Percentiles rank a stretch among this genome's conserved stretches.
phyloP scores from a whole-genome alignment of 2,797 vertebrate species.

The Carapus acus region DNA sequence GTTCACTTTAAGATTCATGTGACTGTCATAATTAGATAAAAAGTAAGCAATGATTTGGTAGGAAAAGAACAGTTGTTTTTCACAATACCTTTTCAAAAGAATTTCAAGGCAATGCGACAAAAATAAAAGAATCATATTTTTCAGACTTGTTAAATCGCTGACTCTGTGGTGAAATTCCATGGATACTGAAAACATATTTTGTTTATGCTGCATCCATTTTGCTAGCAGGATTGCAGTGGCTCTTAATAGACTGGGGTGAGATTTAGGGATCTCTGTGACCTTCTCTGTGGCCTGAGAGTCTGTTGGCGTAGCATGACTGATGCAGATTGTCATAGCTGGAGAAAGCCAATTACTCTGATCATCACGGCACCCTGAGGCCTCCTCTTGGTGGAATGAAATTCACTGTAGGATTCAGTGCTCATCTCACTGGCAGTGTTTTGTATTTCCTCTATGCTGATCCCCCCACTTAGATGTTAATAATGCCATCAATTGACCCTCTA shows the following conservation, averaged over 20 bases:
- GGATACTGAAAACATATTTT: slow-evolving; percentile 18
- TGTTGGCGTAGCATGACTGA: slow-evolving; percentile 66
- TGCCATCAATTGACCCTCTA: slow-evolving; percentile 60
- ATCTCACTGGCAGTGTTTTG: slow-evolving; percentile 54
- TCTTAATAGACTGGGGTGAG: slow-evolving; percentile 32
- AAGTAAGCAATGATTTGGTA: neutral
- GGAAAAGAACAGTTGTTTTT: neutral
- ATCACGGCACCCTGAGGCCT: slow-evolving; percentile 56
- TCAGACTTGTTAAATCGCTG: neutral
- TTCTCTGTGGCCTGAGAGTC: slow-evolving; percentile 58
- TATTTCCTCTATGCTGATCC: slow-evolving; percentile 53
- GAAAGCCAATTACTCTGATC: slow-evolving; percentile 71
- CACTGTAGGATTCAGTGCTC: slow-evolving; percentile 55
- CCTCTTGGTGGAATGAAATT: slow-evolving; percentile 59
- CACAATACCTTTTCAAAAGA: too few species aligned
- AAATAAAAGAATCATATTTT: neutral
- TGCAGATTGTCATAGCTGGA: slow-evolving; percentile 69
- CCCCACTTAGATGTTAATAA: slow-evolving; percentile 63
- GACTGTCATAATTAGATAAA: neutral
- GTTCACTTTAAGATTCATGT: too few species aligned
- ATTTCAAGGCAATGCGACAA: slow-evolving; percentile 1
- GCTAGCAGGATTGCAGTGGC: slow-evolving; percentile 24
- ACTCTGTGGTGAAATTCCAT: slow-evolving; percentile 15
- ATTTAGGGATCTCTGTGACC: slow-evolving; percentile 56
- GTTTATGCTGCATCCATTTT: neutral